phyloP scores from a whole-genome alignment of 2,797 vertebrate species.

The Epinephelus malabaricus region DNA sequence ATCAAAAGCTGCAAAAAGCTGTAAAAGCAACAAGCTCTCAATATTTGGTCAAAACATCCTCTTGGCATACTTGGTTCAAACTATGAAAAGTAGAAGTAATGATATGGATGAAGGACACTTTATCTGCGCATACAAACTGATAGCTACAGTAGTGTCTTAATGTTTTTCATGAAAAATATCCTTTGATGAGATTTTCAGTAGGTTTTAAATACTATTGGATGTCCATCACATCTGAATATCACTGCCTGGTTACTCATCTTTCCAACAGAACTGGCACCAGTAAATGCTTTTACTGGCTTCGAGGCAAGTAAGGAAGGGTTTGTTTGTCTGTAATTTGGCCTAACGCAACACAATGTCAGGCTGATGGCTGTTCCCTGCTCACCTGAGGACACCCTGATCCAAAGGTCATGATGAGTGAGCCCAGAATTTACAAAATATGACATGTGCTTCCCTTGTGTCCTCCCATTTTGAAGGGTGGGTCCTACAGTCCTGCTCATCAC shows the following conservation, averaged over 20 bases:
- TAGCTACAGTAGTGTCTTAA: not conserved
- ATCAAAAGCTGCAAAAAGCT: not conserved
- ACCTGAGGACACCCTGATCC: conserved; percentile 10
- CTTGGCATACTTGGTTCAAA: not conserved
- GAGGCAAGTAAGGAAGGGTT: not conserved
- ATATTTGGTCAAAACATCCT: not conserved
- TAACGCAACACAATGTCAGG: not conserved
- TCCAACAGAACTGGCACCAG: not conserved
- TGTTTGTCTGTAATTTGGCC: not conserved
- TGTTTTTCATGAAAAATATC: not conserved
- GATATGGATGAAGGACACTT: not conserved
- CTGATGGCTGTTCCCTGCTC: not conserved
- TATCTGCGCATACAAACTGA: not conserved
- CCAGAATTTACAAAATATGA: not conserved
- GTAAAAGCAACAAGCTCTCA: no score
- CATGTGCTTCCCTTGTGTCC: not conserved
- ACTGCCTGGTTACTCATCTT: not conserved
- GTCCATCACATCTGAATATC: not conserved
- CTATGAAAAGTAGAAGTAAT: not conserved
- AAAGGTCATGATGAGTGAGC: conserved; percentile 3
- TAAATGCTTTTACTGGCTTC: not conserved
- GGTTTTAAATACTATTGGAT: not conserved
- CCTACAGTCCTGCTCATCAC: not conserved
- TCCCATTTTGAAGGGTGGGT: not conserved
- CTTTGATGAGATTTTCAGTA: not conserved